Evolutionary conservation across 1,140 invertebrate species (phyloP), one percentile per base, ranked within the genome.

Genomic region (Drosophila pallidifrons): DNA sequence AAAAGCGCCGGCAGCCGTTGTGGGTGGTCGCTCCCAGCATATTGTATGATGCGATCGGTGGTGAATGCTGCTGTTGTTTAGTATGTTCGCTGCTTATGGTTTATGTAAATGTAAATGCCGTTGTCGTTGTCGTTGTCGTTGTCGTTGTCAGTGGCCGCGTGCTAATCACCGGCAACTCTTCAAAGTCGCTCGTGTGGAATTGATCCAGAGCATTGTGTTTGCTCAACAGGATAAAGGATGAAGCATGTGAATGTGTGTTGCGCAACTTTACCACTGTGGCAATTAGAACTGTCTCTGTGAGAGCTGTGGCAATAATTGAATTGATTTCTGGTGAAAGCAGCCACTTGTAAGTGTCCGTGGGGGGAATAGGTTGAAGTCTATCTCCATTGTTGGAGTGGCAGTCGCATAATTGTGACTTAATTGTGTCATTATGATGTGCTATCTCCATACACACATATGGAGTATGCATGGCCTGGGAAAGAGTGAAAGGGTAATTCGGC

Each of bases 111-210:
- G 71, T 75, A 69, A 75, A 78, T 75, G 72, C 15, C 51, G 30
- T 52, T 28, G 41, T 11, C 5, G 32, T 5, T 30, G 43, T 16
- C 6, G 49, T 20, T 47, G 46, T n/a, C 15, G 13, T 16, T 25
- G 35, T 8, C 35, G 20, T n/a, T 51, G 46, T 35, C 16, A 58
- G 16, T 28, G 20, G 69, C 69, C 71, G 75, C 68, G 66, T 81
- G 85, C 89, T 91, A 91, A 91, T 91, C 82, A 90, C 75, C 80
- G 52, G 52, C 71, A 59, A 87, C 89, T 81, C 78, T 91, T 89
- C 78, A 70, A 74, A 79, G 35, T 58, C 83, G 77, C 75, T 87
- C 90, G 76, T 85, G 89, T 91, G 82, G 80, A 77, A 91, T 60
- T 88, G 77, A 91, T 91, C 65, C 60, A 16, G 47, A 15, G 65